These are phyloP conservation scores for Andrena praecox DNA, from an alignment of 2,888 invertebrate genomes.

Conservation along the genomic window DNA sequence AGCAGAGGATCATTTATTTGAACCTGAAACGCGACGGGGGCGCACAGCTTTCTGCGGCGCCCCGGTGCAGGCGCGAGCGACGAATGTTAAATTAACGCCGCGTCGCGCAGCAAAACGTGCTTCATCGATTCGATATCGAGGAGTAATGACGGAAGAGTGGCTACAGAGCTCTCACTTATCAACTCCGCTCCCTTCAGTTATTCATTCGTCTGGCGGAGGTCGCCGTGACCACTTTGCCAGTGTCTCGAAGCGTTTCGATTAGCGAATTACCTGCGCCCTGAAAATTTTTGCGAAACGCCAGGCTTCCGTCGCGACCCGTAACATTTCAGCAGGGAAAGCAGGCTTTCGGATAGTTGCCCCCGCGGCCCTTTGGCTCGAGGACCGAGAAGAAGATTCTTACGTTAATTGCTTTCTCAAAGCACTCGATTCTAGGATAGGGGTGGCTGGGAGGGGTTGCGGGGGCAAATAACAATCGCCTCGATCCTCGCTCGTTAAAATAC, in stretches of 20 bases:
- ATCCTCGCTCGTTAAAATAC: not conserved
- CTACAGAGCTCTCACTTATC: conserved; percentile 60
- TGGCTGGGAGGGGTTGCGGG: too few species aligned
- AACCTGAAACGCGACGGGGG: not conserved
- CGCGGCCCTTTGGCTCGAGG: too few species aligned
- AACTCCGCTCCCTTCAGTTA: conserved; percentile 59
- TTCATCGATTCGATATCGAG: not conserved
- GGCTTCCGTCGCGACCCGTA: not conserved
- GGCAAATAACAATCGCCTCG: too few species aligned
- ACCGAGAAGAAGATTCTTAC: not conserved
- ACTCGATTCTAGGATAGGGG: not conserved
- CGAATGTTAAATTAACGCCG: conserved; percentile 7
- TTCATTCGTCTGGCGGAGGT: conserved; percentile 64
- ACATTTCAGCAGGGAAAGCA: not conserved
- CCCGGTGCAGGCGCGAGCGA: not conserved
- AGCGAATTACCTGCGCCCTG: not conserved
- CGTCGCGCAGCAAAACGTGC: not conserved
- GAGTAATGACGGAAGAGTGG: not conserved
- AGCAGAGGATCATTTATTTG: not conserved
- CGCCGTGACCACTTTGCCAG: conserved; percentile 44
- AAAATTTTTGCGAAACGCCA: not conserved
- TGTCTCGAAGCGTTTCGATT: not conserved
- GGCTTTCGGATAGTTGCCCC: not conserved
- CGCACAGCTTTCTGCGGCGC: not conserved
- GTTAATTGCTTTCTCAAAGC: not conserved